Percentiles rank a stretch among this genome's conserved stretches.
phyloP scores from a whole-genome alignment of 2,797 vertebrate species.

The Hoplostethus mediterraneus region DNA sequence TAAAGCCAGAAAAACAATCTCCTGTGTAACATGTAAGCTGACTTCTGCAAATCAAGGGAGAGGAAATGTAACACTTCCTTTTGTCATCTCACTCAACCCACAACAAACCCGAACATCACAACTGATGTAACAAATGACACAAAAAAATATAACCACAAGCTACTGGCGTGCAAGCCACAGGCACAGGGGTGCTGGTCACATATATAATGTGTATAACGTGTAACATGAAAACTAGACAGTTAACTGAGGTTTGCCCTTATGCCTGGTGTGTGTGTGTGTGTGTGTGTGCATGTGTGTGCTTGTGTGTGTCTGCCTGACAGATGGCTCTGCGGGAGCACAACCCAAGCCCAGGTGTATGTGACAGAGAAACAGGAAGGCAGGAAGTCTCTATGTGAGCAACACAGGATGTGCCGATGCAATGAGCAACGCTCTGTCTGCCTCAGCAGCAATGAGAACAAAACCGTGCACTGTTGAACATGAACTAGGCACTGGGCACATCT shows the following conservation, averaged over 20 bases:
- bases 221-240: neutral
- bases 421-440: constrained; percentile 36
- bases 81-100: constrained; percentile 2
- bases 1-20: constrained; percentile 1
- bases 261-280: constrained; percentile 5
- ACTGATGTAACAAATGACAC: neutral
- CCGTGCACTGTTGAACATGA: constrained; percentile 18
- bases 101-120: constrained; percentile 18
- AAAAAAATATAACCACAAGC: neutral
- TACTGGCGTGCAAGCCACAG: neutral
- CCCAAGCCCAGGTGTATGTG: constrained; percentile 74
- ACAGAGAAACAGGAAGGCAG: constrained; percentile 78
- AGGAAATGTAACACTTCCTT: neutral
- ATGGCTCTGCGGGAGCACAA: constrained; percentile 67
- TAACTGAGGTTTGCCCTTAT: neutral
- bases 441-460: constrained; percentile 36
- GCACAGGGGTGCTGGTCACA: neutral
- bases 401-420: constrained; percentile 74
- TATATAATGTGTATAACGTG: neutral
- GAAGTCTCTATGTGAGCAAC: constrained; percentile 73
- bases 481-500: constrained; percentile 22
- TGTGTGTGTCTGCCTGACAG: constrained; percentile 50
- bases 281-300: constrained; percentile 1
- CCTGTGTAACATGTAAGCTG: neutral
- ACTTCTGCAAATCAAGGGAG: constrained; percentile 3